phyloP scores from a whole-genome alignment of 2,888 invertebrate genomes.

The Dascillus cervinus region DNA sequence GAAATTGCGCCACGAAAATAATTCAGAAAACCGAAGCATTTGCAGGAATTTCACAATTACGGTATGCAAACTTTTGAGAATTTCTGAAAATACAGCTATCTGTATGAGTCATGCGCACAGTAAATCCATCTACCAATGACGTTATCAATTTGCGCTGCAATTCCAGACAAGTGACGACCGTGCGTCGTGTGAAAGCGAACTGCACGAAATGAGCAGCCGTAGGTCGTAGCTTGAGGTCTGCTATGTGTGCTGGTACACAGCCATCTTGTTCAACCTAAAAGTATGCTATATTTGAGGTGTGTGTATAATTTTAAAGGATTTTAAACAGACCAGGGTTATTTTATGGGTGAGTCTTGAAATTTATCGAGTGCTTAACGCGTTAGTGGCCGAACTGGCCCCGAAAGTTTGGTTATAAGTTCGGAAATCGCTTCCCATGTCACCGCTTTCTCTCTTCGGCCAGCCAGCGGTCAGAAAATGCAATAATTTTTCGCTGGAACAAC shows the following conservation, averaged over 20 bases:
- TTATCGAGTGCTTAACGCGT: neutral
- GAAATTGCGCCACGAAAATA: no score
- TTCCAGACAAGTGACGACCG: no score
- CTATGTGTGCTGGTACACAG: conserved; percentile 41
- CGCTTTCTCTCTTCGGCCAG: conserved; percentile 10
- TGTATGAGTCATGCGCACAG: no score
- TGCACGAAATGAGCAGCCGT: no score
- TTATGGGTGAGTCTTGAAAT: conserved; percentile 40
- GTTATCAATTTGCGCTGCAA: no score
- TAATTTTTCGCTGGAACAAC: no score
- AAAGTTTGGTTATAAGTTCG: conserved; percentile 2
- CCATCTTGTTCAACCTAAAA: conserved; percentile 44
- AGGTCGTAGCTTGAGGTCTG: conserved; percentile 27
- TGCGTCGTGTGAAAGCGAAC: no score
- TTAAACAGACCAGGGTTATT: conserved; percentile 35
- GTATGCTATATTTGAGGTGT: conserved; percentile 45
- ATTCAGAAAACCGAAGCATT: no score
- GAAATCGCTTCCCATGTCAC: conserved; percentile 8
- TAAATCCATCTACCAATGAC: no score
- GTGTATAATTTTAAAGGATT: conserved; percentile 39
- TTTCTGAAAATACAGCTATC: no score
- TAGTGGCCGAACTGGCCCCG: neutral
- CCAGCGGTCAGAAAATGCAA: neutral
- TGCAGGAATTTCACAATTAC: no score
- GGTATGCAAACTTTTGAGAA: no score